A percentile compares a stretch with the other conserved stretches of the same genome.
These are phyloP conservation scores for Axinella damicornis DNA, from an alignment of 37 sponge, comb jelly and placozoan species.

Conservation along the genomic window DNA sequence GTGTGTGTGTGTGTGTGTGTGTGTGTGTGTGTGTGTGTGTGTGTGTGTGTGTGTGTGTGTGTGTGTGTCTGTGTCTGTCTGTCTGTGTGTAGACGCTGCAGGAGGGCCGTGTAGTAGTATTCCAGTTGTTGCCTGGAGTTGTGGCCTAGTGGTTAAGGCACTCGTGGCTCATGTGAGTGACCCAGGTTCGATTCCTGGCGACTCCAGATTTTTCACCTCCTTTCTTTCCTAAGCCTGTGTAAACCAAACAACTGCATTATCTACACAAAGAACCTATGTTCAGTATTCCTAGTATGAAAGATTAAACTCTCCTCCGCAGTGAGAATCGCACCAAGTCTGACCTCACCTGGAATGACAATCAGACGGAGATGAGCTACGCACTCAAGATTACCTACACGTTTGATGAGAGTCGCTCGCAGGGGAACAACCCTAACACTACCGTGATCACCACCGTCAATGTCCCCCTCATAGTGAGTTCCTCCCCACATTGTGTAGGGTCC, in stretches of 20 bases:
- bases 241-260: no score
- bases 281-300: neutral
- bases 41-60: no score
- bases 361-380: conserved; percentile 58
- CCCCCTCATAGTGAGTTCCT: conserved; percentile 65
- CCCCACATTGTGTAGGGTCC: no score
- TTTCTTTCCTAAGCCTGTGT: no score
- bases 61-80: no score
- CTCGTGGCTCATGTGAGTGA: no score
- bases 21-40: neutral
- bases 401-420: conserved; percentile 24
- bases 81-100: neutral
- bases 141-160: no score
- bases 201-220: no score
- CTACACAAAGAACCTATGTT: no score
- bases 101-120: no score
- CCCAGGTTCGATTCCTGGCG: no score
- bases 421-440: conserved; percentile 27
- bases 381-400: conserved; percentile 55
- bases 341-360: conserved; percentile 61
- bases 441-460: conserved; percentile 66
- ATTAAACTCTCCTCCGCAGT: conserved; percentile 34
- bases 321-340: conserved; percentile 63
- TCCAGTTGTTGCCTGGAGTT: no score
- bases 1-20: conserved; percentile 22